Conservation (phyloP, 1,140 invertebrate genomes). For the Potamilus streckersoni region DNA sequence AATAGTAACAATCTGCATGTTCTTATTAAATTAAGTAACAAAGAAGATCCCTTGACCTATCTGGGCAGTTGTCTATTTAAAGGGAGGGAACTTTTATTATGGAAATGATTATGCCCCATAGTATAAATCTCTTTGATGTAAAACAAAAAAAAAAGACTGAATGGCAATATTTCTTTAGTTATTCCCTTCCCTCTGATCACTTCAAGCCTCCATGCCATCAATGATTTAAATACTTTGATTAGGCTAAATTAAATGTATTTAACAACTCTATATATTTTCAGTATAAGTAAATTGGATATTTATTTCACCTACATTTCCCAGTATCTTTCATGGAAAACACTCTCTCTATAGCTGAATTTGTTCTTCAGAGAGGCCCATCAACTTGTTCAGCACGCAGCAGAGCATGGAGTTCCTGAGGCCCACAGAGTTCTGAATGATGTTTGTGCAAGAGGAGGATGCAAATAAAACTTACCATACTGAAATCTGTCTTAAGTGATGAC, state of each 20-base stretch:
- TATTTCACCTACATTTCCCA: no score
- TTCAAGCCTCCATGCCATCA: background rate
- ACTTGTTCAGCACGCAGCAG: constrained; percentile 65
- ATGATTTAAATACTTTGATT: background rate
- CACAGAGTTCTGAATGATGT: constrained; percentile 61
- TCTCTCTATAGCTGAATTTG: background rate
- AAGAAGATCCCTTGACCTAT: no score
- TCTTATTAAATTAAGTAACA: no score
- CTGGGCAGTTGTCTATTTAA: no score
- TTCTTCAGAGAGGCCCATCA: constrained; percentile 62
- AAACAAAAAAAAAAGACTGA: background rate
- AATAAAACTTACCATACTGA: no score
- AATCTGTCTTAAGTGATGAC: no score
- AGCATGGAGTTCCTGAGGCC: constrained; percentile 65
- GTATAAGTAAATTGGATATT: background rate
- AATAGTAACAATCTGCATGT: no score
- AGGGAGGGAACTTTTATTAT: no score
- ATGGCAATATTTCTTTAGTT: background rate
- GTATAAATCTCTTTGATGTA: no score
- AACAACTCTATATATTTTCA: background rate
- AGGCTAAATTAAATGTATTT: background rate
- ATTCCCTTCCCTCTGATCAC: background rate
- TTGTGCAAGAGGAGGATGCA: constrained; percentile 62
- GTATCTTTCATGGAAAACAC: background rate
- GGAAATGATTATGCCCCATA: no score